Evolutionary conservation across 1,140 invertebrate genomes (phyloP), one percentile per base, ranked within the genome.

Genomic region (Zaprionus kolodkinae): DNA sequence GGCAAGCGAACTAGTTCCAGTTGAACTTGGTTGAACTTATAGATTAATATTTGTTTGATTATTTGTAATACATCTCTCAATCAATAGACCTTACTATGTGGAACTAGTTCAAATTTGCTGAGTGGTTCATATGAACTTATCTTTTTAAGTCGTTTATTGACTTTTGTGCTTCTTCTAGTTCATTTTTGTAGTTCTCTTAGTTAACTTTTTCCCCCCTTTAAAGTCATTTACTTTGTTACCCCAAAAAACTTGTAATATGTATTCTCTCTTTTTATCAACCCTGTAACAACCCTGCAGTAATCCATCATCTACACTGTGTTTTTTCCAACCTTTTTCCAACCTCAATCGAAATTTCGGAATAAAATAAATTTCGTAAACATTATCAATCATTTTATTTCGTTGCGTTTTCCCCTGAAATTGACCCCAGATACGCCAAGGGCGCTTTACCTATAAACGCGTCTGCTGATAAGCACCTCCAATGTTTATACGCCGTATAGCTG

Each of bases 381-480:
- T 84, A 83, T 83, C 80, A 83, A 67, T 76, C 67, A 52, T 43
- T 43, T 27, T 30, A 50, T 65, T 48, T n/a, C 33, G 33, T 35
- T 35, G 61, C 36, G 62, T 79, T 67, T 54, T 7, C 25, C 66
- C 48, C 65, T 56, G 10, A 50, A 63, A 57, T 66, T 79, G 74
- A 85, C 73, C 81, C 71, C 63, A 70, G 48, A 21, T 56, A 38
- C 30, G 73, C 57, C 77, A 80, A 84, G 81, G 81, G 72, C 77
- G 67, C 21, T 48, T 70, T 70, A 54, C 25, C 73, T 57, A 80
- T 80, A 81, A 52, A 66, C 45, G 48, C 56, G 11, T 35, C 45
- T 50, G 36, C 63, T 86, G 82, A 85, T 86, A 85, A 85, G 82
- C 33, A 7, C 15, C 13, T 13, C 45, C 62, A 30, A 30, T 30